Evolutionary conservation across 2,797 vertebrate genomes (phyloP).

Genomic region (Gephyroberyx darwinii): DNA sequence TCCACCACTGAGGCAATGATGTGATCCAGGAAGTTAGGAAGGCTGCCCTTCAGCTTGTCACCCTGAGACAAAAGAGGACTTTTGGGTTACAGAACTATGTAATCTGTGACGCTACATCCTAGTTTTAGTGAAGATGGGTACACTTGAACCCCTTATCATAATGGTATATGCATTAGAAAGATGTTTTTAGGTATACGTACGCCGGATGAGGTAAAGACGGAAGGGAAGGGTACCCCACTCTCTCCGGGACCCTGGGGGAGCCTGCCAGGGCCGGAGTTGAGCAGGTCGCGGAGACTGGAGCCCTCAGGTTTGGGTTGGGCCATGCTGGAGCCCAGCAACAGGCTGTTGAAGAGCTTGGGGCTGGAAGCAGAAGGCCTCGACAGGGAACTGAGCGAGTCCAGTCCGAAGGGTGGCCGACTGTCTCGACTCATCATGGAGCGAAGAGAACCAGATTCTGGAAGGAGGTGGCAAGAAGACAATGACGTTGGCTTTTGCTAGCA

Average conservation of each 20-base stretch:
- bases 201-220: slow-evolving; percentile 91
- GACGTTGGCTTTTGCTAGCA: not conserved
- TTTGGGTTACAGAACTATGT: slow-evolving; percentile 1
- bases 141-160: not conserved
- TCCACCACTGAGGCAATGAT: slow-evolving; percentile 99
- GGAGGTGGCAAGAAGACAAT: not conserved
- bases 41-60: slow-evolving; percentile 92
- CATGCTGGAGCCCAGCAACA: slow-evolving; percentile 91
- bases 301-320: slow-evolving; percentile 95
- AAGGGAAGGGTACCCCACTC: slow-evolving; percentile 93
- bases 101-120: not conserved
- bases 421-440: slow-evolving; percentile 94
- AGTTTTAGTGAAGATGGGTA: not conserved
- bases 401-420: slow-evolving; percentile 89
- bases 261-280: slow-evolving; percentile 95
- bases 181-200: slow-evolving; percentile 77
- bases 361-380: slow-evolving; percentile 89
- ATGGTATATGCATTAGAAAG: not conserved
- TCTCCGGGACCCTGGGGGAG: slow-evolving; percentile 92
- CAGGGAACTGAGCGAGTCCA: slow-evolving; percentile 91
- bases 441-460: slow-evolving; percentile 88
- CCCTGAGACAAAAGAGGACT: slow-evolving; percentile 75
- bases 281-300: slow-evolving; percentile 95
- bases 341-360: slow-evolving; percentile 98
- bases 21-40: slow-evolving; percentile 98